Evolutionary conservation across 2,113 vertebrate genomes (phyloP).

Genomic region (Equus przewalskii): DNA sequence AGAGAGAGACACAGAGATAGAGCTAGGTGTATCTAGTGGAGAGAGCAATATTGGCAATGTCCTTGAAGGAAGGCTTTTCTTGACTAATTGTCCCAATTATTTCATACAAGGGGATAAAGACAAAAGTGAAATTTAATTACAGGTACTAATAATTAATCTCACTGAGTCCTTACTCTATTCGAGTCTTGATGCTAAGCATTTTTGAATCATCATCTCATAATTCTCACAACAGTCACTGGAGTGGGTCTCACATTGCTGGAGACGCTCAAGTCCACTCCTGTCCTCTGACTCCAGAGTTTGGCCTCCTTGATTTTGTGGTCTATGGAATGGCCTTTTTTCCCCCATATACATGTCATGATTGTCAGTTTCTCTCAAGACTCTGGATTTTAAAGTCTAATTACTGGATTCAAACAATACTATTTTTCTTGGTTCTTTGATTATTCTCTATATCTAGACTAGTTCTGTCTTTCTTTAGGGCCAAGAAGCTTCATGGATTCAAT

Average conservation of each 20-base stretch:
- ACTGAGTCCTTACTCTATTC: no score
- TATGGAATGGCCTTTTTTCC: neutral
- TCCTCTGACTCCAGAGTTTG: neutral
- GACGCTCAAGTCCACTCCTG: no score
- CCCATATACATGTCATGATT: neutral
- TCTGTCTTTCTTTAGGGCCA: neutral
- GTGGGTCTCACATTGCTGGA: neutral
- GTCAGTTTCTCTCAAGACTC: neutral
- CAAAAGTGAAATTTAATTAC: neutral
- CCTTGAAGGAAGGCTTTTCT: neutral
- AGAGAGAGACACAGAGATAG: neutral
- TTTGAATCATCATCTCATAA: neutral
- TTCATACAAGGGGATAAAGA: neutral
- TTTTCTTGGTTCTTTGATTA: neutral
- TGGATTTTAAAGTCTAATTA: neutral
- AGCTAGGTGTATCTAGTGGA: neutral
- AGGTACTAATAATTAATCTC: neutral
- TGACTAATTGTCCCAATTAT: neutral
- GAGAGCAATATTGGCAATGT: neutral
- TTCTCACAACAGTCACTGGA: neutral
- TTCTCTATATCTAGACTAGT: neutral
- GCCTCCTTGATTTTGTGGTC: neutral
- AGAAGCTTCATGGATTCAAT: neutral
- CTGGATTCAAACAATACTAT: neutral
- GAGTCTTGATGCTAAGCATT: neutral